Percentiles rank a stretch among this genome's conserved stretches.
These are phyloP conservation scores for Poecilia wingei DNA, from an alignment of 2,797 vertebrate species.

Conservation along the genomic window DNA sequence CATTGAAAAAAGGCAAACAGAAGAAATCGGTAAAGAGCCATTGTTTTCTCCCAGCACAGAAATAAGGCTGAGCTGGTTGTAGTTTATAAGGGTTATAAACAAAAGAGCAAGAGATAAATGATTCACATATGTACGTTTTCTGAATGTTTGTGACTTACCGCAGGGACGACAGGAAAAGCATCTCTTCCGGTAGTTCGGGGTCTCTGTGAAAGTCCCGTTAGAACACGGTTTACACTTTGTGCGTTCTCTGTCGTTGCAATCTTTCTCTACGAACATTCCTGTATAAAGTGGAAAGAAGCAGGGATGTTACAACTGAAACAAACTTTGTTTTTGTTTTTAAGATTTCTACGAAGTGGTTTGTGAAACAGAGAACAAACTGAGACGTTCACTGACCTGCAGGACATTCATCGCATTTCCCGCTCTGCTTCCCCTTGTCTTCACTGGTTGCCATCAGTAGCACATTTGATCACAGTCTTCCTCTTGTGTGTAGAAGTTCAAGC, in stretches of 20 bases:
- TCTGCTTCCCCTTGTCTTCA: fast-evolving
- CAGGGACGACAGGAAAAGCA: conserved; percentile 46
- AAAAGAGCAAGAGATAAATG: background rate
- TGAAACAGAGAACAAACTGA: background rate
- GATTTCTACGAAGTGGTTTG: background rate
- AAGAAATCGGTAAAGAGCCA: background rate
- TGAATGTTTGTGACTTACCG: conserved; percentile 55
- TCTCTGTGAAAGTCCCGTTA: conserved; percentile 1
- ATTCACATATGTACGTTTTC: background rate
- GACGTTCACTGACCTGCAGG: conserved; percentile 60
- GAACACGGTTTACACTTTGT: conserved; percentile 48
- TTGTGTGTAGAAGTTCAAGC: conserved; percentile 4
- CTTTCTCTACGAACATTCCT: conserved; percentile 41
- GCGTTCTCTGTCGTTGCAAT: fast-evolving
- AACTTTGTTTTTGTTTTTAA: background rate
- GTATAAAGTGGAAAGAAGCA: background rate
- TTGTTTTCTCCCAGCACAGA: background rate
- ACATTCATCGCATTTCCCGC: conserved; percentile 30
- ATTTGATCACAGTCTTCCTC: conserved; percentile 15
- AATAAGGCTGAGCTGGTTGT: background rate
- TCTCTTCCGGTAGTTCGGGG: background rate
- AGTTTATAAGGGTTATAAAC: background rate
- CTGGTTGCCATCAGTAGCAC: conserved; percentile 35
- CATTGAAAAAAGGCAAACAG: background rate
- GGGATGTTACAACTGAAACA: background rate